A percentile compares a stretch with the other conserved stretches of the same genome.
Evolutionary conservation across 92 coral and sea anemone species (phyloP).

Genomic region (Phenganax stokvisi): DNA sequence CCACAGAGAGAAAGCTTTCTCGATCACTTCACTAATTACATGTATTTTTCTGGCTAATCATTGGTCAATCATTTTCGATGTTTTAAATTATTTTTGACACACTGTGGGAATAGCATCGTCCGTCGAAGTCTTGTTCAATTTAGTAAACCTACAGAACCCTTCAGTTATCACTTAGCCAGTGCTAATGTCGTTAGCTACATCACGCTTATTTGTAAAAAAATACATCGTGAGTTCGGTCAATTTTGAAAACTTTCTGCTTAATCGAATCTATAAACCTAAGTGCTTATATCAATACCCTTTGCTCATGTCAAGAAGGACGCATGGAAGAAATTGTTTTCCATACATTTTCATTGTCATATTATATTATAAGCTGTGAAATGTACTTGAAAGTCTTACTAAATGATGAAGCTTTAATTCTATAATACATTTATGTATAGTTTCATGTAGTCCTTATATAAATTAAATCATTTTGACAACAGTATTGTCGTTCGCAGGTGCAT

Average conservation of each 20-base stretch:
- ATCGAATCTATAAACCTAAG: conserved; percentile 8
- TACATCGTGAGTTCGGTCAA: conserved; percentile 14
- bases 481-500: conserved; percentile 39
- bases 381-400: neutral
- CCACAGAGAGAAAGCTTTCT: conserved; percentile 10
- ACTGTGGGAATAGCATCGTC: conserved; percentile 36
- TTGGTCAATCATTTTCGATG: conserved; percentile 32
- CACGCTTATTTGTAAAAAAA: conserved; percentile 1
- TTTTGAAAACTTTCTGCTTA: conserved; percentile 19
- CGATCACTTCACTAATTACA: conserved; percentile 34
- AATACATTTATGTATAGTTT: neutral
- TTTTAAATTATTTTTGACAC: conserved; percentile 41
- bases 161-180: neutral
- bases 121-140: conserved; percentile 10
- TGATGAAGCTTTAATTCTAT: neutral
- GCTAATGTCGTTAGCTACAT: conserved; percentile 28
- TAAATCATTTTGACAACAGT: conserved; percentile 35
- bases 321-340: neutral
- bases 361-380: neutral
- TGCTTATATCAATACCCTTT: neutral
- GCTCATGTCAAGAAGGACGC: neutral
- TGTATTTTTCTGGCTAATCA: conserved; percentile 36
- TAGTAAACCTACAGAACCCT: conserved; percentile 5
- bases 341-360: conserved; percentile 7
- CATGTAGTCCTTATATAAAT: conserved; percentile 21